These are phyloP conservation scores for Umimayanthus chanpuru DNA, from an alignment of 92 coral and sea anemone species.

Conservation along the genomic window DNA sequence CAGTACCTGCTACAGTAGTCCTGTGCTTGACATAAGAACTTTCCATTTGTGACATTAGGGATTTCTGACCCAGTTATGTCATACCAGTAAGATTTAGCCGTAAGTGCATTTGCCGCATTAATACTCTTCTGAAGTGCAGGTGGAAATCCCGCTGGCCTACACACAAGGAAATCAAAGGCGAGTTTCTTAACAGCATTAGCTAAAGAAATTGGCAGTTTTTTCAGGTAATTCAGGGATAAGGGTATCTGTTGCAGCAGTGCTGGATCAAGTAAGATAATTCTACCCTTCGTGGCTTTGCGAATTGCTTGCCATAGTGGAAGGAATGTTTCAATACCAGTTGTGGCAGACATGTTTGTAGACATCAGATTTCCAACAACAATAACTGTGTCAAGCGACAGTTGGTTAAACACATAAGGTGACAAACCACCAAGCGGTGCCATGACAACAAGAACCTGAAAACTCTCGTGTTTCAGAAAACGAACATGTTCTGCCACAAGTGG, in stretches of 20 bases:
- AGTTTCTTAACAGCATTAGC: not conserved
- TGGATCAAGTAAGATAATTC: not conserved
- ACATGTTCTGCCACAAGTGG: conserved; percentile 1
- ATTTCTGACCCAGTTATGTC: not conserved
- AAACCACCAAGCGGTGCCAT: conserved; percentile 19
- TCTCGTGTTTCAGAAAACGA: not conserved
- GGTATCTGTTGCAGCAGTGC: not conserved
- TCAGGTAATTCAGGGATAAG: not conserved
- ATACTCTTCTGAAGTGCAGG: conserved; percentile 12
- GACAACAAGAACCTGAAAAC: conserved; percentile 1
- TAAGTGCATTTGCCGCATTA: conserved; percentile 19
- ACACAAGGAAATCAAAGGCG: conserved; percentile 16
- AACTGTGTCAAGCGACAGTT: not conserved
- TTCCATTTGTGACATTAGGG: not conserved
- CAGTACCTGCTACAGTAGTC: not conserved
- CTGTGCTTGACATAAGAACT: not conserved
- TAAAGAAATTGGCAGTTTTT: not conserved
- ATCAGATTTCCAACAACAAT: conserved; percentile 22
- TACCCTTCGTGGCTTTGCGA: conserved; percentile 22
- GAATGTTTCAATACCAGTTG: not conserved
- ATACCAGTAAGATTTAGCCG: conserved; percentile 16
- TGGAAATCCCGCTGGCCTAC: conserved; percentile 16
- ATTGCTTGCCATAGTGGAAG: conserved; percentile 4
- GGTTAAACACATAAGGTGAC: not conserved
- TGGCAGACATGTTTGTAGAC: conserved; percentile 6